These are phyloP conservation scores for Heliconius nattereri DNA, from an alignment of 1,140 invertebrate species.

Conservation along the genomic window DNA sequence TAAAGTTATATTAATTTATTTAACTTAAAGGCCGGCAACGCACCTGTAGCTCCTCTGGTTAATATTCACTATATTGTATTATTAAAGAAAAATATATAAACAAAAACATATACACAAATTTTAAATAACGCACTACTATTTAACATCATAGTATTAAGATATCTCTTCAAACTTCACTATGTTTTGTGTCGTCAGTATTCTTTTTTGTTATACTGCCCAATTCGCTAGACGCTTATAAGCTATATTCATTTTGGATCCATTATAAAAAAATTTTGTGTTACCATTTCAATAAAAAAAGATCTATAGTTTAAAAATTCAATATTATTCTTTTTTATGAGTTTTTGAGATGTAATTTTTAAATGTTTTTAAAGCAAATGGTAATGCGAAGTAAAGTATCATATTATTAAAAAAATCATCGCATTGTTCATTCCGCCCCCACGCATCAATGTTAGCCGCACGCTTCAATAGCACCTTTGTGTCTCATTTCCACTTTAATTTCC, in stretches of 20 bases:
- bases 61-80: background rate
- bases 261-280: constrained; percentile 26
- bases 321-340: too few relatives aligned
- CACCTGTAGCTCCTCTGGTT: background rate
- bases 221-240: constrained; percentile 34
- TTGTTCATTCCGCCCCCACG: constrained; percentile 42
- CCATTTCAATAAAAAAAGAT: background rate
- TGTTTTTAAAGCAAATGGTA: constrained; percentile 18
- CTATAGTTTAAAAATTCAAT: too few relatives aligned
- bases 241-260: constrained; percentile 18
- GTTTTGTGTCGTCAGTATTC: constrained; percentile 8
- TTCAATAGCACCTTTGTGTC: constrained; percentile 52
- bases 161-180: constrained; percentile 7
- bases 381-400: constrained; percentile 23
- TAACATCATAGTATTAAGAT: background rate
- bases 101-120: background rate
- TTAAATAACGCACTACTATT: constrained; percentile 4
- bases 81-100: background rate
- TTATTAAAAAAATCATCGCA: constrained; percentile 23
- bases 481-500: constrained; percentile 40
- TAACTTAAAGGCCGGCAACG: too few relatives aligned
- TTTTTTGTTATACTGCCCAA: constrained; percentile 23
- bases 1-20: background rate
- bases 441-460: constrained; percentile 60
- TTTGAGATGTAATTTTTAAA: too few relatives aligned